Evolutionary conservation across 1,140 invertebrate genomes (phyloP), one percentile per base, ranked within the genome.

Genomic region (Drosophila micromelanica): DNA sequence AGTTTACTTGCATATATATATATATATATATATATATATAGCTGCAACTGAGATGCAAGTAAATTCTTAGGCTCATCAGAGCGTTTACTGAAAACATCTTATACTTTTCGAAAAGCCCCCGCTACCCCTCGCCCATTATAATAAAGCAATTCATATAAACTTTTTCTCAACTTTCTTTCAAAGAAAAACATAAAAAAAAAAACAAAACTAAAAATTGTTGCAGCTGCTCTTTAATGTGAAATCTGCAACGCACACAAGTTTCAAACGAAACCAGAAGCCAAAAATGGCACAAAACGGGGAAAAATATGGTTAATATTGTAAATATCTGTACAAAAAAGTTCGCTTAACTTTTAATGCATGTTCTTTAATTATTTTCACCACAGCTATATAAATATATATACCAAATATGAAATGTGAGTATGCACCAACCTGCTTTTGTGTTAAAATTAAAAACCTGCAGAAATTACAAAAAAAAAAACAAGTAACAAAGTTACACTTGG

Each of bases 291-390:
- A 23, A 23, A 27, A 43, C 9, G 6, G 13, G 48, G 9, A 1
- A 46, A 48, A 62, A 42, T 35, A 35, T 2, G 17, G 38, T 62
- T 32, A 38, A 38, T 27, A 63, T 40, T 54, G 17, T 20, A 30
- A 38, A 37, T 57, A 48, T 48, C 15, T 23, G 46, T 23, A 6
- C 9, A 40, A 13, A 48, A 48, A 11, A 40, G 38, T 32, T 23
- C 32, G 23, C 23, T 64, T 56, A 64, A 71, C 60, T 56, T 64
- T 71, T 43, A 65, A 64, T 49, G 61, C 42, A 17, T 23, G 68
- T 56, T 64, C 61, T 71, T 70, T 70, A 71, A 71, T 71, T 71
- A 71, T 64, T 64, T 64, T 71, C 32, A 71, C 60, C 68, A 42
- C 68, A 71, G 15, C 13, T 17, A 13, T 27, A 71, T 57, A 17